Evolutionary conservation across 2,888 invertebrate species (phyloP), one percentile per base, ranked within the genome.

Genomic region (Lycia hirtaria): DNA sequence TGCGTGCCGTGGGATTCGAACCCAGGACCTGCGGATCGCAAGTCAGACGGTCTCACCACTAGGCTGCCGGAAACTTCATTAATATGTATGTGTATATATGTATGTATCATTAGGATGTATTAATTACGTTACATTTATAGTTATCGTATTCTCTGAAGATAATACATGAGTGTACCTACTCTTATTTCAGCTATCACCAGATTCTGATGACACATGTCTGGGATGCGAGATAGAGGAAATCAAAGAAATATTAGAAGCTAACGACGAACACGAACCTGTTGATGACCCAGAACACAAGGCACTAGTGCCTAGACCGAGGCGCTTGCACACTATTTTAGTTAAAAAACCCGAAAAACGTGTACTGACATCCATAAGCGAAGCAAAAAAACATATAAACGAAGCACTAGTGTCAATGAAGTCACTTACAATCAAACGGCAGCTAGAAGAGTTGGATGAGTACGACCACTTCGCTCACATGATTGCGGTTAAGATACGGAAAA

Each of bases 381-480:
- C 52, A 30, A 53, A 45, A 35, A 37, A 53, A 22, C 53, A 53
- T 15, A 44, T 53, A 19, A 43, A 53, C 30, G 53, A 53, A 30
- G 53, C 53, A 2, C 30, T 53, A 9, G 26, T 38, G n/a, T 38
- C 37, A 0, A 30, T 53, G 44, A 53, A 53, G 38, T 53, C 44
- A 5, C n/a, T 53, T 6, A 28, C 53, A 0, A 38, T 28, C 4
- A 44, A 53, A 15, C 45, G 32, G 30, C 26, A 53, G 3, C n/a
- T 30, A 0, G 50, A 50, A 24, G 50, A 50, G 10, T 22, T 35
- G 9, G 53, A 53, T 3, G 53, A 53, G 20, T 53, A 53, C 20
- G 43, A 53, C n/a, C 53, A 45, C 30, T 53, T 53, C 24, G 44
- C 50, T 10, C 43, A 44, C n/a, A 56, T 56, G 56, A 50, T 56